These are phyloP conservation scores for Rhinolophus sinicus DNA, from an alignment of 2,113 vertebrate species.

Conservation along the genomic window DNA sequence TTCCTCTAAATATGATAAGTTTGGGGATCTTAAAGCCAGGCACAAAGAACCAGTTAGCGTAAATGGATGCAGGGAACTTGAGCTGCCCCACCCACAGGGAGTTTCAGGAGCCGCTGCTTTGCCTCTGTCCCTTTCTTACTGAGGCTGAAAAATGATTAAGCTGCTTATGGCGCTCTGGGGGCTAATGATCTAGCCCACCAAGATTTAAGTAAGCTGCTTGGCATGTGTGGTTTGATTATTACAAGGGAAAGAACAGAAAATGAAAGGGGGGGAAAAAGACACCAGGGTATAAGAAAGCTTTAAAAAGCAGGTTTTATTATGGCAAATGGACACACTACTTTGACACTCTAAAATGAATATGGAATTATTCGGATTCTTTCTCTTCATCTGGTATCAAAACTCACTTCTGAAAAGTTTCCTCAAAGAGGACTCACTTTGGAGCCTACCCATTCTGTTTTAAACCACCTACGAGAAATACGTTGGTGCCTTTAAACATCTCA, in stretches of 20 bases:
- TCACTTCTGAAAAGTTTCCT: slow-evolving; percentile 49
- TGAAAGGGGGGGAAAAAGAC: slow-evolving; percentile 4
- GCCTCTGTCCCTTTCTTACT: slow-evolving; percentile 80
- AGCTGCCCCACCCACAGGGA: slow-evolving; percentile 65
- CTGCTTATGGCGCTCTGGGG: slow-evolving; percentile 80
- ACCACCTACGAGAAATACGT: not conserved
- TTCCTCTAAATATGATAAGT: slow-evolving; percentile 84
- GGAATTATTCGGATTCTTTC: slow-evolving; percentile 66
- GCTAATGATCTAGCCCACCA: slow-evolving; percentile 81
- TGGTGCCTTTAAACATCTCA: slow-evolving; percentile 21
- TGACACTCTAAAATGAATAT: slow-evolving; percentile 63
- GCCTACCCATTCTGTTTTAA: slow-evolving; percentile 26
- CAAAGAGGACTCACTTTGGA: slow-evolving; percentile 39
- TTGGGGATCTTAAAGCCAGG: slow-evolving; percentile 82
- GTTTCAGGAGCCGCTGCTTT: slow-evolving; percentile 81
- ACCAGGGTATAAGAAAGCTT: slow-evolving; percentile 75
- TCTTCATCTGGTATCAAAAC: slow-evolving; percentile 72
- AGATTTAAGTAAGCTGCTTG: slow-evolving; percentile 82
- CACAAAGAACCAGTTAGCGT: not conserved
- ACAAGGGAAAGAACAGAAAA: not conserved
- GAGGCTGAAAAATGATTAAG: slow-evolving; percentile 84
- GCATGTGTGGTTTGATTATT: slow-evolving; percentile 80
- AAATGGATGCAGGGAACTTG: slow-evolving; percentile 72
- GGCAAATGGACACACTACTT: slow-evolving; percentile 49
- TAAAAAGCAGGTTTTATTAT: slow-evolving; percentile 67